A percentile compares a stretch with the other conserved stretches of the same genome.
Evolutionary conservation across 2,888 invertebrate genomes (phyloP).

Genomic region (Drosophila colorata): DNA sequence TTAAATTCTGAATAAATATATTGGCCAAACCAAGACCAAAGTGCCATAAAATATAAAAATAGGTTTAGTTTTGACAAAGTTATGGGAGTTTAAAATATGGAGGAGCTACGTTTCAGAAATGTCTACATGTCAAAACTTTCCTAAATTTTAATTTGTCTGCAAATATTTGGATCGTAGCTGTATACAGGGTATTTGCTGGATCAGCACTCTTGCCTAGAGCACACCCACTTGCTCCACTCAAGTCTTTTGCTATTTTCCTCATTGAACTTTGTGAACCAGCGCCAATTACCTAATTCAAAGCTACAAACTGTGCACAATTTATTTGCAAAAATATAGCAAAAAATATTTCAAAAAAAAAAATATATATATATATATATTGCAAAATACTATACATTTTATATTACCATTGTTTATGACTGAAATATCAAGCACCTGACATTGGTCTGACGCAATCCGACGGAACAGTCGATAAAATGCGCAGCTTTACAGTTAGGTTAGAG

Average conservation of each 20-base stretch:
- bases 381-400: conserved; percentile 4
- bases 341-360: conserved; percentile 11
- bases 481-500: conserved; percentile 37
- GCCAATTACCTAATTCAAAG: conserved; percentile 36
- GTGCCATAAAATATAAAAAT: too few species aligned
- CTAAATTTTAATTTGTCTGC: too few species aligned
- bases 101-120: too few species aligned
- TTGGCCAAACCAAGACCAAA: too few species aligned
- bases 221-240: not conserved
- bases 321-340: conserved; percentile 6
- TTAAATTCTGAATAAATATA: too few species aligned
- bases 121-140: too few species aligned
- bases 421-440: conserved; percentile 15
- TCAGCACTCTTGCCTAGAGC: not conserved
- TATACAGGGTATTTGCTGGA: conserved; percentile 1
- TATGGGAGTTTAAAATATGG: too few species aligned
- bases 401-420: conserved; percentile 23
- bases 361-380: not conserved
- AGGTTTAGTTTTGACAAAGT: too few species aligned
- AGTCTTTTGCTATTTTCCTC: conserved; percentile 23
- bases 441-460: conserved; percentile 24
- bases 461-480: conserved; percentile 38
- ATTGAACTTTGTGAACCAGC: conserved; percentile 27
- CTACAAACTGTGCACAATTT: conserved; percentile 49
- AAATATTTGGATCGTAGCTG: too few species aligned